phyloP scores from a whole-genome alignment of 2,888 invertebrate genomes.

The Drosophila paranaensis region DNA sequence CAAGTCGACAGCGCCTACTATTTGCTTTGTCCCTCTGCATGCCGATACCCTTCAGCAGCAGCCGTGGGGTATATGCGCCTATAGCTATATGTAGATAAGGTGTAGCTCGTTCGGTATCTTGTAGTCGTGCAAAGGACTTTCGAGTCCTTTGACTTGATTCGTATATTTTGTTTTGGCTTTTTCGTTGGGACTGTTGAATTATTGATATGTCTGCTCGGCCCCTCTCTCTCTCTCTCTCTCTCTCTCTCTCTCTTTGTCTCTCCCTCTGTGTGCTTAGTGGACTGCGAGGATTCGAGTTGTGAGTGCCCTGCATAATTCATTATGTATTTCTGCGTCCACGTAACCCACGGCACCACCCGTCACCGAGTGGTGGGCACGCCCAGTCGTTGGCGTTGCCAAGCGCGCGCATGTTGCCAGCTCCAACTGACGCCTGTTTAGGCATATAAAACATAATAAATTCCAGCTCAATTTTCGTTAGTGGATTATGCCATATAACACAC shows the following conservation, averaged over 20 bases:
- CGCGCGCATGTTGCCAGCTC: constrained; percentile 28
- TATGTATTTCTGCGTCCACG: constrained; percentile 52
- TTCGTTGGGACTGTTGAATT: constrained; percentile 65
- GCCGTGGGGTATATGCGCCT: constrained; percentile 6
- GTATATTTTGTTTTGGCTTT: constrained; percentile 58
- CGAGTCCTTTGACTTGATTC: constrained; percentile 31
- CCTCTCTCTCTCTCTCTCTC: neutral
- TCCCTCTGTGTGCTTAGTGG: constrained; percentile 43
- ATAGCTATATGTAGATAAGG: neutral
- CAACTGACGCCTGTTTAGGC: constrained; percentile 57
- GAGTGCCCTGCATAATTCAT: constrained; percentile 58
- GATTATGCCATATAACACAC: constrained; percentile 78
- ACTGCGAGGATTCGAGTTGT: constrained; percentile 53
- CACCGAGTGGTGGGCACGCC: constrained; percentile 13
- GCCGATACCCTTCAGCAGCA: constrained; percentile 9
- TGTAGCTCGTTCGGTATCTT: constrained; percentile 13
- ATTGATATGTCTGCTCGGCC: constrained; percentile 61
- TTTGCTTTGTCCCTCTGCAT: constrained; percentile 26
- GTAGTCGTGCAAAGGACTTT: constrained; percentile 10
- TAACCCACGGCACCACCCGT: neutral
- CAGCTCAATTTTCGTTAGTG: constrained; percentile 78
- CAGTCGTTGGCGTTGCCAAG: constrained; percentile 1
- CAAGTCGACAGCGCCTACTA: constrained; percentile 52
- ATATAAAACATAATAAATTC: constrained; percentile 76
- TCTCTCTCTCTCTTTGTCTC: neutral